Evolutionary conservation across 2,888 invertebrate genomes (phyloP).

Genomic region (Apamea anceps): DNA sequence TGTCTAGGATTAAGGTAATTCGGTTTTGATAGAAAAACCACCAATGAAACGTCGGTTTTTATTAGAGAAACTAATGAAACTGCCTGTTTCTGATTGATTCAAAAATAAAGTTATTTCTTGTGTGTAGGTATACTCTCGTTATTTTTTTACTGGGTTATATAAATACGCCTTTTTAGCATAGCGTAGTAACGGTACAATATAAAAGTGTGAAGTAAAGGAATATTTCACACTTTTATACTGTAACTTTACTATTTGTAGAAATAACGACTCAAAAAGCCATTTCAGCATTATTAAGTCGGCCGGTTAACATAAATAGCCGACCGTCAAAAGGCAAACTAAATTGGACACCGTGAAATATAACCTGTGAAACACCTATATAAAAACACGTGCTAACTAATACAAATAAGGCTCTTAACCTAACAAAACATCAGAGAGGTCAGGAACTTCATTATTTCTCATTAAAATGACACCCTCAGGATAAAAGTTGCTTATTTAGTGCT

Average conservation of each 20-base stretch:
- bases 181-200: too few relatives aligned
- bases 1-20: conserved; percentile 45
- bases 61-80: conserved; percentile 9
- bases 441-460: conserved; percentile 89
- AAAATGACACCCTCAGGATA: conserved; percentile 85
- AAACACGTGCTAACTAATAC: conserved; percentile 87
- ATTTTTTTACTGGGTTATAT: conserved; percentile 5
- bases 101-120: not conserved
- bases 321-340: conserved; percentile 62
- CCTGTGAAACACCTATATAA: conserved; percentile 72
- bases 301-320: conserved; percentile 55
- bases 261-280: conserved; percentile 36
- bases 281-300: conserved; percentile 43
- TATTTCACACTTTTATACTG: not conserved
- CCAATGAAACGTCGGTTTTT: not conserved
- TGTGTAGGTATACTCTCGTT: not conserved
- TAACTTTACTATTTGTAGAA: conserved; percentile 36
- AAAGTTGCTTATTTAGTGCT: conserved; percentile 87
- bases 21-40: conserved; percentile 32
- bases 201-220: too few relatives aligned
- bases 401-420: conserved; percentile 88
- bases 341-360: conserved; percentile 65
- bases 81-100: conserved; percentile 10
- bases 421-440: conserved; percentile 84
- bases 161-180: not conserved